phyloP scores from a whole-genome alignment of 2,113 vertebrate species.

The Larimichthys polyactis region DNA sequence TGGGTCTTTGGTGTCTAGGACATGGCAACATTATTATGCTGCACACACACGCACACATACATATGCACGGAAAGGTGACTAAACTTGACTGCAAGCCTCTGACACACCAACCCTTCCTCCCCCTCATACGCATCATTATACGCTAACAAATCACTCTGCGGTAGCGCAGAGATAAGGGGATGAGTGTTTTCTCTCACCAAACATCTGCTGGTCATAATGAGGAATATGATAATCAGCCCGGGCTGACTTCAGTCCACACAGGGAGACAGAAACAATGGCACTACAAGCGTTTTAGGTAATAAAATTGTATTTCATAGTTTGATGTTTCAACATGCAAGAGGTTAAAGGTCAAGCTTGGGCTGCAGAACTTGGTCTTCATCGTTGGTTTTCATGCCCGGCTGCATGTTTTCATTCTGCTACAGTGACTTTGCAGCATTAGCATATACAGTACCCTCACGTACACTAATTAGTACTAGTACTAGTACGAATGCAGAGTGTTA shows the following conservation, averaged over 20 bases:
- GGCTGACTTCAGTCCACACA: slow-evolving; percentile 7
- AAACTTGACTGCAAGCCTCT: slow-evolving; percentile 45
- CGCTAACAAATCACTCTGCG: slow-evolving; percentile 44
- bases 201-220: slow-evolving; percentile 69
- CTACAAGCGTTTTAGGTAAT: not conserved
- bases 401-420: slow-evolving; percentile 33
- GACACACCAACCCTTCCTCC: slow-evolving; percentile 38
- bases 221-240: slow-evolving; percentile 49
- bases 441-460: slow-evolving; percentile 28
- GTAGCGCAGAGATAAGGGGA: slow-evolving; percentile 52
- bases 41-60: slow-evolving; percentile 58
- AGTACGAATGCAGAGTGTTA: not conserved
- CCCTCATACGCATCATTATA: slow-evolving; percentile 44
- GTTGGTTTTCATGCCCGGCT: not conserved
- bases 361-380: not conserved
- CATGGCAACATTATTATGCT: slow-evolving; percentile 68
- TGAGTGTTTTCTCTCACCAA: slow-evolving; percentile 59
- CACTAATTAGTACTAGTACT: slow-evolving; percentile 37
- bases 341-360: slow-evolving; percentile 42
- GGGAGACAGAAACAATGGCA: not conserved
- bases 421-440: slow-evolving; percentile 36
- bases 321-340: not conserved
- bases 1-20: slow-evolving; percentile 71
- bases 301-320: not conserved
- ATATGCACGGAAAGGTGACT: slow-evolving; percentile 48